Conservation (phyloP, 2,113 vertebrate species). For the Saguinus midas region DNA sequence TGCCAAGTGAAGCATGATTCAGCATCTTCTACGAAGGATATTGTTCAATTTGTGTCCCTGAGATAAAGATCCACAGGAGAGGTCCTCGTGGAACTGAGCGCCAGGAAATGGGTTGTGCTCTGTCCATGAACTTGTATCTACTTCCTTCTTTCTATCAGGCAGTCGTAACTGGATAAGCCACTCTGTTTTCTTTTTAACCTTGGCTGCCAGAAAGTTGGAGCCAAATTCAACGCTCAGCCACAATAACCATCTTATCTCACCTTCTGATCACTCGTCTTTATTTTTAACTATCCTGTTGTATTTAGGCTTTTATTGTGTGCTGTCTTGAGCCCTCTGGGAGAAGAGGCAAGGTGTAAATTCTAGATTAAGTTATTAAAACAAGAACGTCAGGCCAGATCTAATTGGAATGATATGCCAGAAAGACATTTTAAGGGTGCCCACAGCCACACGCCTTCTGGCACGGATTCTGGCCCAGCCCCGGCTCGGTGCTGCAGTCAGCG, state of each 20-base stretch:
- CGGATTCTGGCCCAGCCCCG: neutral
- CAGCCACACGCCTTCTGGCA: neutral
- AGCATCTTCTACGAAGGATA: conserved; percentile 10
- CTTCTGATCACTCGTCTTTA: conserved; percentile 15
- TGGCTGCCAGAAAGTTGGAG: conserved; percentile 35
- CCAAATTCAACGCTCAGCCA: neutral
- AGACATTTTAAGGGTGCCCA: conserved; percentile 28
- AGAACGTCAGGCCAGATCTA: conserved; percentile 6
- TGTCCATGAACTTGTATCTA: neutral
- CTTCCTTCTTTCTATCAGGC: neutral
- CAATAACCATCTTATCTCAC: conserved; percentile 33
- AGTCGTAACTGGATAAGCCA: neutral
- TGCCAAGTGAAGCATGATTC: conserved; percentile 33
- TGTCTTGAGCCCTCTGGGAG: conserved; percentile 29
- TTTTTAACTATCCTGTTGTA: conserved; percentile 44
- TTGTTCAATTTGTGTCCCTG: neutral
- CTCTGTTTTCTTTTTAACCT: conserved; percentile 52
- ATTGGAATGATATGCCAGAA: conserved; percentile 19
- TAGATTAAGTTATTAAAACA: conserved; percentile 65
- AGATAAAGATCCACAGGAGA: neutral
- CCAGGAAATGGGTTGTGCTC: neutral
- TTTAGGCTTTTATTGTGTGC: neutral
- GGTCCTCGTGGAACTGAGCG: neutral
- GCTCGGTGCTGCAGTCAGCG: neutral
- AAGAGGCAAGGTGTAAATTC: conserved; percentile 30